Conservation (phyloP, 2,113 vertebrate genomes). For the Vireo altiloquus region DNA sequence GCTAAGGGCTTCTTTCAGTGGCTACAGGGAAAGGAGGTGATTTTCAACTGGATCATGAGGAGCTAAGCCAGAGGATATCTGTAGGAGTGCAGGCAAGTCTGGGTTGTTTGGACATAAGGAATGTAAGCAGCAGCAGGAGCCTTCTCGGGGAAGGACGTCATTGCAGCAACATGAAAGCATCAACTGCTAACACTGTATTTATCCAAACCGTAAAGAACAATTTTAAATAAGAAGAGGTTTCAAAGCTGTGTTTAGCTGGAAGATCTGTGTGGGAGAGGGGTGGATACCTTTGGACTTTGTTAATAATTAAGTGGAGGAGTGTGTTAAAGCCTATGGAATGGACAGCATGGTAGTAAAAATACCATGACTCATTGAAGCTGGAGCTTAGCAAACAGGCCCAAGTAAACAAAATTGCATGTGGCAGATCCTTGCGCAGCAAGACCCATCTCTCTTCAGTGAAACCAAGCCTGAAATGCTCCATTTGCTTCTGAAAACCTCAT, state of each 20-base stretch:
- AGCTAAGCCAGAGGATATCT: neutral
- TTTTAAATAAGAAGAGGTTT: slow-evolving; percentile 33
- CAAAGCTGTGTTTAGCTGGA: slow-evolving; percentile 30
- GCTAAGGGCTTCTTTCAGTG: neutral
- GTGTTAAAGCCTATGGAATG: slow-evolving; percentile 47
- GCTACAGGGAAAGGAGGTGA: neutral
- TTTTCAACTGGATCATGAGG: neutral
- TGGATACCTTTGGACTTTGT: slow-evolving; percentile 56
- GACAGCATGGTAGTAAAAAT: slow-evolving; percentile 44
- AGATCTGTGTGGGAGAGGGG: slow-evolving; percentile 61
- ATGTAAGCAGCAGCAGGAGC: neutral
- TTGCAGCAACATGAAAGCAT: neutral
- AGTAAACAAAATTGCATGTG: slow-evolving; percentile 36
- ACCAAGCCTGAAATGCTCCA: neutral
- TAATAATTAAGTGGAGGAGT: slow-evolving; percentile 55
- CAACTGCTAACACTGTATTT: slow-evolving; percentile 7
- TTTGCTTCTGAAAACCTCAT: neutral
- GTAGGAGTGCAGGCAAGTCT: rapidly evolving
- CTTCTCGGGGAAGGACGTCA: neutral
- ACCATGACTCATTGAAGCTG: slow-evolving; percentile 23
- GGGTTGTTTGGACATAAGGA: neutral
- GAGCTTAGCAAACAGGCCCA: slow-evolving; percentile 34
- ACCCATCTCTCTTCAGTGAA: neutral
- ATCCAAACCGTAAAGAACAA: neutral
- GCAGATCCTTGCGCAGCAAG: neutral